Evolutionary conservation across 2,797 vertebrate genomes (phyloP), one percentile per base, ranked within the genome.

Genomic region (Myiotriccus ornatus): DNA sequence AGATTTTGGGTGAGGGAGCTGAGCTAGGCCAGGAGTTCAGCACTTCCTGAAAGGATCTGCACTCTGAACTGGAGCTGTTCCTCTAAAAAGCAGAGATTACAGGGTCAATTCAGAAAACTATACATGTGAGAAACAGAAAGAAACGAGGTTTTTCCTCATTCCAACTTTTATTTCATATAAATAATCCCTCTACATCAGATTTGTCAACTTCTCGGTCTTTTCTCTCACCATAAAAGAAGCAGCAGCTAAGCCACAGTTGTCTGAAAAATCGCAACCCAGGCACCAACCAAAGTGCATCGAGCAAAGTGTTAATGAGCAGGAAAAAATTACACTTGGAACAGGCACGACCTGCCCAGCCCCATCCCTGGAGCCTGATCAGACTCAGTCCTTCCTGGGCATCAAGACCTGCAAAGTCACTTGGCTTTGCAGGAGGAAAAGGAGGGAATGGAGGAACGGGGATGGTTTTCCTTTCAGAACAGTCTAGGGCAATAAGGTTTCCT

Each of bases 91-190:
- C 47, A 49, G n/a, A 77, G 20, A 52, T 60, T 18, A 34, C 14
- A 2, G 30, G 34, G 74, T 63, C 21, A 18, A 0, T 46, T 70
- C 46, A 37, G 41, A 63, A 76, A 82, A 43, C 17, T 35, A 34
- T 19, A 6, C 1, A 1, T 4, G 12, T 44, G 47, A 92, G 74
- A 89, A 87, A 71, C 13, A 35, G n/a, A 30, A 62, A 49, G 47
- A 82, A 92, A 79, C 75, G 18, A 70, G 10, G 30, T 35, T 70
- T 77, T 91, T 74, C 67, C 46, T 87, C 87, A 79, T 92, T 59
- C 41, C 65, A 91, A 49, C 53, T 89, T 96, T 97, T 95, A 95
- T 95, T 97, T 95, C 84, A 78, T 84, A 95, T 94, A 95, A 96
- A 95, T 86, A 96, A 94, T 41, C 62, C 67, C 47, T 65, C 87